Base-by-base conservation (phyloP, 1,140 invertebrate genomes). In the Macrostomum lignano region DNA sequence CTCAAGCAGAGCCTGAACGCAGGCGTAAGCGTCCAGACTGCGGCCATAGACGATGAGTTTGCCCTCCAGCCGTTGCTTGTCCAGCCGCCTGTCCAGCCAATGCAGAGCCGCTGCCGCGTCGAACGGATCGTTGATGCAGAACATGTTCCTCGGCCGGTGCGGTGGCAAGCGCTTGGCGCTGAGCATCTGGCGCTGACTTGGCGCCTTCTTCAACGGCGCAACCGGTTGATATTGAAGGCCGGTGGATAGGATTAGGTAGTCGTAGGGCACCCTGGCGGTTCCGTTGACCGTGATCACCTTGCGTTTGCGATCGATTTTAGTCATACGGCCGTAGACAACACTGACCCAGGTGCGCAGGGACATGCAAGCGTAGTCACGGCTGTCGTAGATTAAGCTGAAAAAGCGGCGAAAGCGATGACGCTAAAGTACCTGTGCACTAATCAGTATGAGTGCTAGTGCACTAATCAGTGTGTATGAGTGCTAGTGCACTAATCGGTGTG, bases 241-340 rank as follows among this genome's bases (percentile, higher is more conserved):
- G 5, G 45, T 49, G 36, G 45, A 44, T 6, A 59, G 31, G 10
- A 59, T 41, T 14, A 59, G 39, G 31, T 58, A 48, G 40, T 59
- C 54, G 35, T 52, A 59, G 0, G 53, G 50, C 5, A 58, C 46
- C n/a, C 44, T 28, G 1, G 44, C 36, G 9, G 34, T 34, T 7
- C 38, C 37, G 39, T 52, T 47, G 3, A 57, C 48, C n/a, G 45
- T 39, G 2, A 57, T 45, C 23, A 45, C 28, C 36, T 58, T 58
- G 40, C 49, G 51, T 21, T 50, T 42, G 30, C 47, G 46, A 37
- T 57, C 46, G 25, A 57, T 51, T 7, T 40, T 36, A 13, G 52
- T 54, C 52, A 56, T 52, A 38, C 49, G 50, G 3, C 54, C 52
- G 38, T 51, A 48, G 13, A 58, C 49, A 17, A 55, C 43, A 37